Conservation (phyloP, 1,140 invertebrate species). For the Musca vetustissima region DNA sequence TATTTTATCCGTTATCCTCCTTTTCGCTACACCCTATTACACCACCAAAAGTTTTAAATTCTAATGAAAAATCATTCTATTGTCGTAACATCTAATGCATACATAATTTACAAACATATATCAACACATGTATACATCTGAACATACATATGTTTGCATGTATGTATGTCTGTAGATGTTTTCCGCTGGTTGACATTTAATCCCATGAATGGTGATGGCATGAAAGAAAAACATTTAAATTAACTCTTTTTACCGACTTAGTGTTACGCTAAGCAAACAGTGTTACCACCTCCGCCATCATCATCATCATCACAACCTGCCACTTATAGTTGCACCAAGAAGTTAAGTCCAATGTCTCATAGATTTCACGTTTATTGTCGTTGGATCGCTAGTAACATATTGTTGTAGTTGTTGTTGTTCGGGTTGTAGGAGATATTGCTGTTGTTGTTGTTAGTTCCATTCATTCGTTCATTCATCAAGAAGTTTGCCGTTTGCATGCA, state of each 20-base stretch:
- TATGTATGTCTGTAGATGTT: background rate
- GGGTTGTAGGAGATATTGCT: too few relatives aligned
- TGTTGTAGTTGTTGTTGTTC: background rate
- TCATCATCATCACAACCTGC: background rate
- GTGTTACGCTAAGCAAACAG: slow-evolving; percentile 21
- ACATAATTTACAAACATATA: background rate
- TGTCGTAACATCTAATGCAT: too few relatives aligned
- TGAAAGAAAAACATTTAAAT: slow-evolving; percentile 21
- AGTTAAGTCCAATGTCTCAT: too few relatives aligned
- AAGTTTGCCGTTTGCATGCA: slow-evolving; percentile 35
- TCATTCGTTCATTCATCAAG: slow-evolving; percentile 25
- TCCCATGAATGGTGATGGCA: slow-evolving; percentile 25
- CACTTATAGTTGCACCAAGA: background rate
- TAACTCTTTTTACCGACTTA: slow-evolving; percentile 6
- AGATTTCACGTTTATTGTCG: too few relatives aligned
- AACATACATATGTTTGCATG: background rate
- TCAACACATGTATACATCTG: background rate
- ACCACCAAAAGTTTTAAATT: too few relatives aligned
- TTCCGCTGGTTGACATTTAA: slow-evolving; percentile 52
- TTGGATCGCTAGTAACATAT: background rate
- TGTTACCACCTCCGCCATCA: slow-evolving; percentile 6
- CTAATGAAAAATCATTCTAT: too few relatives aligned
- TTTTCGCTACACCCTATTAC: too few relatives aligned
- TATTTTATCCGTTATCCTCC: too few relatives aligned
- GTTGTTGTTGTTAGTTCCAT: background rate